A percentile compares a stretch with the other conserved stretches of the same genome.
phyloP scores from a whole-genome alignment of 2,888 invertebrate species.

The Fissipunctia ypsillon region DNA sequence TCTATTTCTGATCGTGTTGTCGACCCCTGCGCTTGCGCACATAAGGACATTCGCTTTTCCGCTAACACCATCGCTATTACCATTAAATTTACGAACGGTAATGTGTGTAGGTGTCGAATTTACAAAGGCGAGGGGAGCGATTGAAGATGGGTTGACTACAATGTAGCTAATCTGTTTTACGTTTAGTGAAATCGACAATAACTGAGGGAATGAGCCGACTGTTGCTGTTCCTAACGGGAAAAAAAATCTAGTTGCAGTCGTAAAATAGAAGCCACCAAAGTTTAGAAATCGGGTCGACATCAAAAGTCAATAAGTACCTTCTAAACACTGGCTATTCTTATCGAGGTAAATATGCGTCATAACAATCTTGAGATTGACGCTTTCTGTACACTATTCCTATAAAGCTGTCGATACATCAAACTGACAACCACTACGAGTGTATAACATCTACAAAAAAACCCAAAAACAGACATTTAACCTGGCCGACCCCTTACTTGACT shows the following conservation, averaged over 20 bases:
- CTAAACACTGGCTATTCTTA: conserved; percentile 1
- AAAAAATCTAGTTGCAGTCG: neutral
- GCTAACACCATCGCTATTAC: conserved; percentile 69
- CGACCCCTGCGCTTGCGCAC: conserved; percentile 78
- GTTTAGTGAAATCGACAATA: neutral
- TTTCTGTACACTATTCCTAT: conserved; percentile 25
- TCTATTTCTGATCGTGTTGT: conserved; percentile 84
- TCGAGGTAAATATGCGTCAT: neutral
- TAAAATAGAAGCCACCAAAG: neutral
- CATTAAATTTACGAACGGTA: conserved; percentile 68
- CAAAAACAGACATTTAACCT: conserved; percentile 78
- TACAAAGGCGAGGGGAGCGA: conserved; percentile 54
- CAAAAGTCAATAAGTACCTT: conserved; percentile 1
- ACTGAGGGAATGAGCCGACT: neutral
- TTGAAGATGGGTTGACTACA: conserved; percentile 30
- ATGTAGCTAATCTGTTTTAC: neutral
- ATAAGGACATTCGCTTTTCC: conserved; percentile 75
- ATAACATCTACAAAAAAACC: conserved; percentile 71
- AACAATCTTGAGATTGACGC: conserved; percentile 8
- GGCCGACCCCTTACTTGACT: conserved; percentile 76
- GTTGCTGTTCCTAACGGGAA: neutral
- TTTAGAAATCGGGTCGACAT: neutral
- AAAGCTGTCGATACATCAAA: conserved; percentile 74
- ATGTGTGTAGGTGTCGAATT: conserved; percentile 63
- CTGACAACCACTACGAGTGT: conserved; percentile 72